Conservation (phyloP, 2,797 vertebrate species). For the Antrozous pallidus region DNA sequence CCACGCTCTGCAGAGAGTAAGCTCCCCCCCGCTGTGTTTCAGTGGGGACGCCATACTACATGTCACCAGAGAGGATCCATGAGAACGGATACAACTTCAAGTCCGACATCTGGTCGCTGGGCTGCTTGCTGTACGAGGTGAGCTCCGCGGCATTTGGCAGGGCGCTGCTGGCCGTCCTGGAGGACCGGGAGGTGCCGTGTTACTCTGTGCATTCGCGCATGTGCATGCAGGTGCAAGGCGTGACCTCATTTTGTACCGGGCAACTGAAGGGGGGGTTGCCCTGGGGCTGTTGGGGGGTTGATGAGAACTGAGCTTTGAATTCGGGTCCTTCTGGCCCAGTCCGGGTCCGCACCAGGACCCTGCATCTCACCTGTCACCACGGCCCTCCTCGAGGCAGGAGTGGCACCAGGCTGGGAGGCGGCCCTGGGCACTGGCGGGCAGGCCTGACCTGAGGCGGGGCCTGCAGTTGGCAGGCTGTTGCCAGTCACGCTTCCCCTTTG, state of each 20-base stretch:
- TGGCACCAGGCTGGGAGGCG: accelerated
- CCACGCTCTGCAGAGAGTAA: not conserved
- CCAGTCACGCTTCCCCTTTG: not conserved
- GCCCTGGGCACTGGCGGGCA: not conserved
- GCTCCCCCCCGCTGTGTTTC: slow-evolving; percentile 70
- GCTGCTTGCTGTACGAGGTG: slow-evolving; percentile 88
- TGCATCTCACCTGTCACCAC: too few species aligned
- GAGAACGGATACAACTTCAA: slow-evolving; percentile 90
- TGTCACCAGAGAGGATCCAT: slow-evolving; percentile 89
- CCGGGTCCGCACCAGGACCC: too few species aligned
- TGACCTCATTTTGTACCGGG: too few species aligned
- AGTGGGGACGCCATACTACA: slow-evolving; percentile 91
- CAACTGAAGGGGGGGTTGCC: too few species aligned
- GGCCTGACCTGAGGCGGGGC: not conserved
- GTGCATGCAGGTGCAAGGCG: not conserved
- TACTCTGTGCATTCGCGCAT: not conserved
- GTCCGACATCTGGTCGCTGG: slow-evolving; percentile 90
- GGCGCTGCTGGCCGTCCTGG: not conserved
- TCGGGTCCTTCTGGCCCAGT: too few species aligned
- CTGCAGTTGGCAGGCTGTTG: not conserved
- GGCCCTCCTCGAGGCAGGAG: not conserved
- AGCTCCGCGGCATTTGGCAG: slow-evolving; percentile 20
- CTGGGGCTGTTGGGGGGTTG: too few species aligned
- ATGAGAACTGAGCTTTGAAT: too few species aligned
- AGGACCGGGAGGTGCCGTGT: accelerated